Base-by-base conservation (phyloP, 53 echinoderm and acorn worm species). In the Astropecten irregularis region DNA sequence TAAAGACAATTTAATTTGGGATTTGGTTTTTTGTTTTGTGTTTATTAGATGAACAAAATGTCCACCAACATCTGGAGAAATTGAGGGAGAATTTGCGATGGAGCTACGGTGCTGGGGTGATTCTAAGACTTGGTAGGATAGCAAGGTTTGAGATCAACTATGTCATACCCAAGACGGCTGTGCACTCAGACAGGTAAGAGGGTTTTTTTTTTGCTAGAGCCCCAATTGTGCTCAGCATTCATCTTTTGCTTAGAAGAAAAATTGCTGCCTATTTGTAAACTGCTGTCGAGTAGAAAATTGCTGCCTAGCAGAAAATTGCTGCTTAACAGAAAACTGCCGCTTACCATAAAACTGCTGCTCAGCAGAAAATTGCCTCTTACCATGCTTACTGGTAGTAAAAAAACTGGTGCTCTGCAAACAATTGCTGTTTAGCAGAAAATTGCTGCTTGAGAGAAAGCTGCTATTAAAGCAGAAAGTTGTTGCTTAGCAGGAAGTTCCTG, bases 61-160 rank as follows among this genome's bases (percentile, higher is more conserved):
- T 47, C 34, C 83, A 86, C 21, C 76, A 91, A 36, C 91, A 96
- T 39, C 82, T 92, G 3, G 69, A 82, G 65, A 56, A 67, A 36
- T 44, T 96, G 18, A 69, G 87, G 9, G 87, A 91, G 29, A 89
- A 86, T 21, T 73, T 94, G 11, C 86, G 96, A 22, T 96, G 96
- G 94, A 91, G 91, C 32, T 96, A 96, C 48, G 96, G 96, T 30
- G 96, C 94, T 9, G 96, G 96, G 3, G 52, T 96, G 3, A 62
- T 96, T 35, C 40, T 96, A 22, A 57, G 92, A 32, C 89, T 96
- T 13, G 96, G 96, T 9, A 89, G 89, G 52, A 91, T 96, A 49
- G 96, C 96, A 2, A 87, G 96, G 59, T 89, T 96, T 84, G 96
- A 96, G 71, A 54, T 96, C 3, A 96, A 96, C 70, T 96, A 96